Conservation (phyloP, 2,797 vertebrate species). For the Tapirus indicus region DNA sequence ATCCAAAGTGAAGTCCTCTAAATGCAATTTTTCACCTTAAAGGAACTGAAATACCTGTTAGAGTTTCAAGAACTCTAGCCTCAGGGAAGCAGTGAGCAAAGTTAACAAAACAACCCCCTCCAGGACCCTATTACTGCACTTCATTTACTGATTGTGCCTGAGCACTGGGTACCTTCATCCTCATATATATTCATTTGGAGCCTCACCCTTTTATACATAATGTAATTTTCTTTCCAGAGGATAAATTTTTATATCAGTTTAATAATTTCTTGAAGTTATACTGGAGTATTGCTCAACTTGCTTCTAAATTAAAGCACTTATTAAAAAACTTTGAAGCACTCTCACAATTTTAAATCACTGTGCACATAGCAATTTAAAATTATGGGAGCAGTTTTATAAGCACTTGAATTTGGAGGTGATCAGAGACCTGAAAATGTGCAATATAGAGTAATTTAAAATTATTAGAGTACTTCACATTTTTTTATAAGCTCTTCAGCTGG, state of each 20-base stretch:
- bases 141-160: not conserved
- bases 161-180: not conserved
- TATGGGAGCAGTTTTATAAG: slow-evolving; percentile 89
- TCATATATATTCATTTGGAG: slow-evolving; percentile 33
- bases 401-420: slow-evolving; percentile 90
- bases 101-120: not conserved
- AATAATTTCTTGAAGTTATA: slow-evolving; percentile 87
- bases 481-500: slow-evolving; percentile 88
- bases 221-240: slow-evolving; percentile 85
- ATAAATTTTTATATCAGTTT: slow-evolving; percentile 83
- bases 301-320: slow-evolving; percentile 88
- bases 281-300: slow-evolving; percentile 85
- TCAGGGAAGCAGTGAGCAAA: not conserved
- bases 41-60: not conserved
- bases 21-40: slow-evolving; percentile 28
- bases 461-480: slow-evolving; percentile 88
- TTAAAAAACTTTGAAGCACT: slow-evolving; percentile 89
- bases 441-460: slow-evolving; percentile 89
- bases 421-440: slow-evolving; percentile 89
- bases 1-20: not conserved
- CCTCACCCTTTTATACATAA: slow-evolving; percentile 56
- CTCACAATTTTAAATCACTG: slow-evolving; percentile 89
- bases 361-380: slow-evolving; percentile 89
- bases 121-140: not conserved
- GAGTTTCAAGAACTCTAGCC: not conserved